phyloP scores from a whole-genome alignment of 2,888 invertebrate genomes.

The Diloba caeruleocephala region DNA sequence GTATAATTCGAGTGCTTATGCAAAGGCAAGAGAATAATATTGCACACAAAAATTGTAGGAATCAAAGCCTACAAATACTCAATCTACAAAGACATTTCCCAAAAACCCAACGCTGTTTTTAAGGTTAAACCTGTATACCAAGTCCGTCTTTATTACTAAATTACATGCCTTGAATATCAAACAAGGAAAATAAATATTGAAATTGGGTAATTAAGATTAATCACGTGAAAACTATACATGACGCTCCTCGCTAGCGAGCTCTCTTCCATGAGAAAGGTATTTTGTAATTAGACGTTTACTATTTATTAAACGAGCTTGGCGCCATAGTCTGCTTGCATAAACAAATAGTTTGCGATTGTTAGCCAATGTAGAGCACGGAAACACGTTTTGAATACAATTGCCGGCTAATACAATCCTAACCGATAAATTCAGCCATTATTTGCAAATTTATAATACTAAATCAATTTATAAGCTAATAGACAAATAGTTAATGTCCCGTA shows the following conservation, averaged over 20 bases:
- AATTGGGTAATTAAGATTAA: constrained; percentile 49
- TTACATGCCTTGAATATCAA: constrained; percentile 48
- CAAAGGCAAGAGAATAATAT: constrained; percentile 16
- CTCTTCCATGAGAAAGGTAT: constrained; percentile 10
- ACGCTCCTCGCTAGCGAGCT: background rate
- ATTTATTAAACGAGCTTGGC: constrained; percentile 29
- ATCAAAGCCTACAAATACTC: constrained; percentile 17
- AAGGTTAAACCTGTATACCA: constrained; percentile 17
- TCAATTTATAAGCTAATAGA: constrained; percentile 21
- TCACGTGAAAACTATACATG: constrained; percentile 38
- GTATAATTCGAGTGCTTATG: constrained; percentile 15
- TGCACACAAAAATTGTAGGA: constrained; percentile 5
- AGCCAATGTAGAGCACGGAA: constrained; percentile 39
- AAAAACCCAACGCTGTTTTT: constrained; percentile 13
- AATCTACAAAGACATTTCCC: constrained; percentile 4
- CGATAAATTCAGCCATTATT: constrained; percentile 28
- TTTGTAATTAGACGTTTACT: constrained; percentile 23
- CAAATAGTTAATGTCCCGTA: constrained; percentile 18
- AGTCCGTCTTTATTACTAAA: constrained; percentile 30
- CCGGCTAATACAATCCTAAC: constrained; percentile 31
- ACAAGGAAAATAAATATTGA: constrained; percentile 52
- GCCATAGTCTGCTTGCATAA: constrained; percentile 46
- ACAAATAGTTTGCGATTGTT: constrained; percentile 37
- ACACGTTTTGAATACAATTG: constrained; percentile 50
- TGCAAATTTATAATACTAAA: constrained; percentile 18